Base-by-base conservation (phyloP, 2,113 vertebrate species). In the Rhizomys pruinosus region DNA sequence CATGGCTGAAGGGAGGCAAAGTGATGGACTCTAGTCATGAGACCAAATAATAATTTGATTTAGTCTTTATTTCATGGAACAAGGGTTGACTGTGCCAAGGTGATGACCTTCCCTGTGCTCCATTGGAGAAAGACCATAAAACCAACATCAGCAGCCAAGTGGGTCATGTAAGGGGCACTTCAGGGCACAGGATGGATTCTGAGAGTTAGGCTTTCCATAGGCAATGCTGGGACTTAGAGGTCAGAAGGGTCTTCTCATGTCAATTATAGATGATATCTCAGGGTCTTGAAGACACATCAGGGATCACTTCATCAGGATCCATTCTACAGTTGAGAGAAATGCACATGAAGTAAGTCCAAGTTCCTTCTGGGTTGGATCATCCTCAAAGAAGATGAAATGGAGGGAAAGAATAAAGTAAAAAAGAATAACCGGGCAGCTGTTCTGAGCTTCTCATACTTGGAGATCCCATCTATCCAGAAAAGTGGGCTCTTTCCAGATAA, bases 201-300 rank as follows among this genome's bases (percentile, higher is more conserved):
- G 68, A 84, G 42, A 76, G 27, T 27, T 17, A 66, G 27, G 37
- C 13, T 91, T 74, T 77, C 52, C 23, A 59, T 47, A 20, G 16
- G 72, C 42, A 55, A 52, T 78, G 42, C 34, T 76, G 68, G 19
- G 29, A 13, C 15, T 44, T 59, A 34, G 39, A 37, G 29, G 64
- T 90, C n/a, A 76, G 20, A 64, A 19, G 57, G 32, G 12, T 57
- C 15, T 84, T 61, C 44, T 15, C 66, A 42, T 27, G 57, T n/a
- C 71, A 86, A 90, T n/a, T 74, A 42, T 0, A 63, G 76, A 97
- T 80, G 64, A 17, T 29, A 47, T 84, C n/a, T n/a, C n/a, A n/a
- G 20, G 59, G 71, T 25, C 71, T 68, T 34, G 39, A 57, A 11
- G 55, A 32, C 73, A 74, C 66, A 19, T 84, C 32, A 37, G 27